A percentile compares a stretch with the other conserved stretches of the same genome.
Conservation (phyloP, 2,888 invertebrate genomes). For the Galeopsomyia nigrocyanea region DNA sequence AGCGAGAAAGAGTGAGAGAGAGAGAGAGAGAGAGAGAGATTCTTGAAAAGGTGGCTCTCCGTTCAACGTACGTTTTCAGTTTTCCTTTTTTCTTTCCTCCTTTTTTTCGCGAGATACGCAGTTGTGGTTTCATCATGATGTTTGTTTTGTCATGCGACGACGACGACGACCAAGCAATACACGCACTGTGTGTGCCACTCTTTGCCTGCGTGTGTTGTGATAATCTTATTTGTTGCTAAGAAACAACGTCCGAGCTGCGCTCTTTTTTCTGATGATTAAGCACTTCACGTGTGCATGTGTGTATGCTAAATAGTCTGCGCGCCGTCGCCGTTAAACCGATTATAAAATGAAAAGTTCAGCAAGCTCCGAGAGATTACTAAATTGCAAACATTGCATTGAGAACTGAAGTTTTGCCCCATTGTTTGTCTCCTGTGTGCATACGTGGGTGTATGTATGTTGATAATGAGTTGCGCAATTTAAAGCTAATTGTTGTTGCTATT, state of each 20-base stretch:
- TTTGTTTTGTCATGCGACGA: too few species aligned
- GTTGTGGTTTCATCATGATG: too few species aligned
- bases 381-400: background rate
- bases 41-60: background rate
- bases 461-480: background rate
- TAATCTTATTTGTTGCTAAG: conserved; percentile 42
- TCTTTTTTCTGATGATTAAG: conserved; percentile 21
- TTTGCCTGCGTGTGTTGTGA: conserved; percentile 24
- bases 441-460: too few species aligned
- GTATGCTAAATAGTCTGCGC: background rate
- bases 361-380: background rate
- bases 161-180: background rate
- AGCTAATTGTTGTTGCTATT: background rate
- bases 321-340: too few species aligned
- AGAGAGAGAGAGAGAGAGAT: too few species aligned
- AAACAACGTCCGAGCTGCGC: conserved; percentile 24
- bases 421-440: background rate
- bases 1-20: too few species aligned
- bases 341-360: conserved; percentile 7
- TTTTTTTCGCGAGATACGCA: conserved; percentile 6
- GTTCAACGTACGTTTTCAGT: background rate
- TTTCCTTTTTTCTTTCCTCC: background rate
- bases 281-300: conserved; percentile 9
- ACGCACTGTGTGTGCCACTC: conserved; percentile 8
- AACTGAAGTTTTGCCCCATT: background rate